Evolutionary conservation across 30 jellyfish, hydroid and myxozoan species (phyloP).

Genomic region (Turritopsis dohrnii): DNA sequence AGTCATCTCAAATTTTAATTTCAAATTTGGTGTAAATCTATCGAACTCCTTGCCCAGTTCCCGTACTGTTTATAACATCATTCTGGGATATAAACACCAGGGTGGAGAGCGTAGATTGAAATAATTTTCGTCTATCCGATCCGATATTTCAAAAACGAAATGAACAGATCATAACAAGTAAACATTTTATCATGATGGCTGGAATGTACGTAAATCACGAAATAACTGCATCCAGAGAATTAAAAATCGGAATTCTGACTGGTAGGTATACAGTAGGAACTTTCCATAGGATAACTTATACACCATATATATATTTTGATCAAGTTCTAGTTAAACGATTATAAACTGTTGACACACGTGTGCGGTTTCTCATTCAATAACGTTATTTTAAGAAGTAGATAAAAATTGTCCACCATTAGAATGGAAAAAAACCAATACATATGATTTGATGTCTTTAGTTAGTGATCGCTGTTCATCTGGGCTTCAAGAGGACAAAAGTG

Average conservation of each 20-base stretch:
- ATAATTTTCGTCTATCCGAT: not conserved
- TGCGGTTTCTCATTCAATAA: not conserved
- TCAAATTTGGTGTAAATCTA: too few relatives aligned
- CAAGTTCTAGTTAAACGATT: not conserved
- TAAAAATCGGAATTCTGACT: conserved; percentile 20
- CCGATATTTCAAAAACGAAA: not conserved
- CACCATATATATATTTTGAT: too few relatives aligned
- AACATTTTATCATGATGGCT: not conserved
- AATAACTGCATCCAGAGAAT: conserved; percentile 18
- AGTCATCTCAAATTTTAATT: too few relatives aligned
- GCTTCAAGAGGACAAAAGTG: conserved; percentile 75
- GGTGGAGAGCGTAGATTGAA: not conserved
- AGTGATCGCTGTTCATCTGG: conserved; percentile 86
- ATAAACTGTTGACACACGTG: not conserved
- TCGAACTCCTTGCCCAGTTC: too few relatives aligned
- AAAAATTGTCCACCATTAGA: not conserved
- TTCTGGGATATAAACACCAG: not conserved
- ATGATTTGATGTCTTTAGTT: conserved; percentile 35
- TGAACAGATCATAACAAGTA: not conserved
- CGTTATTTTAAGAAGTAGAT: not conserved
- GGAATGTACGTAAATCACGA: conserved; percentile 18
- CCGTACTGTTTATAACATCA: too few relatives aligned
- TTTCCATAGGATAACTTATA: not conserved
- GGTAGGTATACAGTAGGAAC: not conserved
- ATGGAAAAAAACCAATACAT: not conserved